A percentile compares a stretch with the other conserved stretches of the same genome.
These are phyloP conservation scores for Drosophila recens DNA, from an alignment of 2,888 invertebrate species.

Conservation along the genomic window DNA sequence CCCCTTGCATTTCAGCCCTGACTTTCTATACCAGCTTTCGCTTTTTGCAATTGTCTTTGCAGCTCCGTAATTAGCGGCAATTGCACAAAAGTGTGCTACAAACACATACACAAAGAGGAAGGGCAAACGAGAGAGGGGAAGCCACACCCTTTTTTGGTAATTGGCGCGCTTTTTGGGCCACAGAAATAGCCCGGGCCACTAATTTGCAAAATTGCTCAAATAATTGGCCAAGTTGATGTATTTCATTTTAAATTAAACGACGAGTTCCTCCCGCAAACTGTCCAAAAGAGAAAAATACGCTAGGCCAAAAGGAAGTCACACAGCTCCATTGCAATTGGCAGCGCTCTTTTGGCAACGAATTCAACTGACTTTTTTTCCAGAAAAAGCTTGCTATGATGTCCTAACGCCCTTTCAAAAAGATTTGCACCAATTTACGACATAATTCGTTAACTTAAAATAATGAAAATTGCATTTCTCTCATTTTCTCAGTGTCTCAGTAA, in stretches of 20 bases:
- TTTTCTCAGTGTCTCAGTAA: too few species aligned
- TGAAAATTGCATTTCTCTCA: not conserved
- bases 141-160: conserved; percentile 45
- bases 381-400: not conserved
- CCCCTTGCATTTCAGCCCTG: conserved; percentile 44
- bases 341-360: conserved; percentile 28
- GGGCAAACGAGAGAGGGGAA: not conserved
- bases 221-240: conserved; percentile 74
- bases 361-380: conserved; percentile 14
- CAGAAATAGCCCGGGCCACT: conserved; percentile 59
- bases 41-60: conserved; percentile 49
- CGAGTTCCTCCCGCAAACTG: conserved; percentile 31
- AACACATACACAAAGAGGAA: conserved; percentile 2
- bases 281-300: not conserved
- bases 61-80: conserved; percentile 63
- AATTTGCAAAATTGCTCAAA: conserved; percentile 76
- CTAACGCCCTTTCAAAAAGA: not conserved
- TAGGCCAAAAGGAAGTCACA: conserved; percentile 4
- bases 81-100: conserved; percentile 58
- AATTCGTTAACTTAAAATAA: not conserved
- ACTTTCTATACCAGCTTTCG: conserved; percentile 39
- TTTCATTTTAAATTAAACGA: conserved; percentile 69
- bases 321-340: conserved; percentile 63
- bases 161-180: conserved; percentile 59
- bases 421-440: not conserved